Evolutionary conservation across 1,140 invertebrate genomes (phyloP).

Genomic region (Lasaia peninsularis): DNA sequence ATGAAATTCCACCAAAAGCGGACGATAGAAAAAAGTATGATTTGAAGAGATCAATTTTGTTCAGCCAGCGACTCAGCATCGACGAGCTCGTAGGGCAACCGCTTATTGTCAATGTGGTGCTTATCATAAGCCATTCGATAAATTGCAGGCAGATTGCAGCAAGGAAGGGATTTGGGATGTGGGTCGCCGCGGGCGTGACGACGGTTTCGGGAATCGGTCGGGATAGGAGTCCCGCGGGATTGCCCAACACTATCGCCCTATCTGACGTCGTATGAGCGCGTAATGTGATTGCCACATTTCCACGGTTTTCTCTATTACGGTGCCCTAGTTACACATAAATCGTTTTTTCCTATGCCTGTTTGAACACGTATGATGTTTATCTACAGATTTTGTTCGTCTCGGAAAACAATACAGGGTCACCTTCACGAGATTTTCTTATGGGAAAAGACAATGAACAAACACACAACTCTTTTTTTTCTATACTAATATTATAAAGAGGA

Average conservation of each 20-base stretch:
- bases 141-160: slow-evolving; percentile 7
- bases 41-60: no score
- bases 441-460: no score
- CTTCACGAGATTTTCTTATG: no score
- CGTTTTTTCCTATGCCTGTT: not conserved
- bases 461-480: no score
- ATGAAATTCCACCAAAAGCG: no score
- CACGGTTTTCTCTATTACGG: slow-evolving; percentile 6
- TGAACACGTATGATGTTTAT: not conserved
- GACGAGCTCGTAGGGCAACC: not conserved
- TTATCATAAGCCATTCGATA: slow-evolving; percentile 11
- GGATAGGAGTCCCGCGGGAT: slow-evolving; percentile 5
- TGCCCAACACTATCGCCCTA: slow-evolving; percentile 6
- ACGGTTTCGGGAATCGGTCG: not conserved
- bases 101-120: not conserved
- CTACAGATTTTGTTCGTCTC: not conserved
- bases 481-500: no score
- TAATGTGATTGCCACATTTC: slow-evolving; percentile 9
- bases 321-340: not conserved
- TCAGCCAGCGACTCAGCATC: no score
- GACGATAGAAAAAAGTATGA: no score
- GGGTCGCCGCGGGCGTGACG: slow-evolving; percentile 11
- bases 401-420: no score
- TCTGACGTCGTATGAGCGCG: slow-evolving; percentile 5
- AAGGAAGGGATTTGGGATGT: not conserved